Evolutionary conservation across 1,140 invertebrate species (phyloP), one percentile per base, ranked within the genome.

Genomic region (Drosophila miranda): DNA sequence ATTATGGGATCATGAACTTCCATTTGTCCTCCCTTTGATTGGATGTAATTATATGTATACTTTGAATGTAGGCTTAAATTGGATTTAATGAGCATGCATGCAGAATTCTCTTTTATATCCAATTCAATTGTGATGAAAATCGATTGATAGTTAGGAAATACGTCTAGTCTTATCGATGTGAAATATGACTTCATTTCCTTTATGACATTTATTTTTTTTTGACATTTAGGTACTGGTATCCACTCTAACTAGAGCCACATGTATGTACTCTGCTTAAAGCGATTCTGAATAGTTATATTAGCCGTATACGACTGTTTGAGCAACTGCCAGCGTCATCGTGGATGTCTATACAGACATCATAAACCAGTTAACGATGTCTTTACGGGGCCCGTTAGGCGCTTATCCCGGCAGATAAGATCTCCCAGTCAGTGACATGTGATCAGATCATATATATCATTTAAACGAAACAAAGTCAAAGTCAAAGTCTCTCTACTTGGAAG

Each of bases 361-460:
- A 80, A 80, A 80, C 78, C 74, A 76, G 42, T 60, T 80, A 79
- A 79, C 59, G 77, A 79, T 61, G 64, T 70, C 64, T 77, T 67
- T 78, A 77, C 60, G 45, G 46, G 41, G 43, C 43, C 53, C 43
- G 53, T 52, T 71, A 66, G 64, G 48, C 44, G 71, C 23, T 43
- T 42, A 34, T 46, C 45, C 50, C 26, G 38, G 14, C 19, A 53
- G 59, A 73, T 56, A 50, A 56, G 50, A 63, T 49, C 51, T 34
- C 16, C n/a, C 42, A 38, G n/a, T 23, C 21, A 43, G 28, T 41
- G 44, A 43, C 56, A 61, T 73, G 70, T 73, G 70, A 73, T 72
- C 42, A 9, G 21, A 44, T 34, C 38, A 44, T 71, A 71, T 59
- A 71, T 60, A 71, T 59, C 67, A 61, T 26, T 19, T 21, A 38